phyloP scores from a whole-genome alignment of 2,113 vertebrate species.

The Tupaia chinensis region DNA sequence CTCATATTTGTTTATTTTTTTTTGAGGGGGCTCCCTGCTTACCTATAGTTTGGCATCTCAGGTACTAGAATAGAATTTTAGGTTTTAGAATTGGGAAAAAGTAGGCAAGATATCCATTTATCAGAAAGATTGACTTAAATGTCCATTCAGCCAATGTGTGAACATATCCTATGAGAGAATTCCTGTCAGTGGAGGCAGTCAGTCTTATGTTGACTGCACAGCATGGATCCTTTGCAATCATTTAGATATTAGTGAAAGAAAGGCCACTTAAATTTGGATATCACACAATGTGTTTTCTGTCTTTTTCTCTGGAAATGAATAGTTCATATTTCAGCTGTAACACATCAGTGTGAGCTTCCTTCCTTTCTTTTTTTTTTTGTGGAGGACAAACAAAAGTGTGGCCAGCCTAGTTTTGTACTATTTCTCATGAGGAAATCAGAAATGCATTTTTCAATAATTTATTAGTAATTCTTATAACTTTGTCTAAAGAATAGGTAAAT shows the following conservation, averaged over 20 bases:
- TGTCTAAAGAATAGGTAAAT: not conserved
- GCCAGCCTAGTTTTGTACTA: not conserved
- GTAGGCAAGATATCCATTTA: not conserved
- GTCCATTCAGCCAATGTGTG: rapidly evolving
- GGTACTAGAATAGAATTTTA: not conserved
- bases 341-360: not conserved
- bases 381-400: not conserved
- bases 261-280: not conserved
- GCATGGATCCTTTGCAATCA: not conserved
- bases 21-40: not conserved
- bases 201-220: not conserved
- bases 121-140: not conserved
- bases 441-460: not conserved
- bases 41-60: not conserved
- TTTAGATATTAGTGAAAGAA: not conserved
- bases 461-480: not conserved
- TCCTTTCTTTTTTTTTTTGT: not conserved
- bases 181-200: not conserved
- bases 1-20: not conserved
- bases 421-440: constrained; percentile 11
- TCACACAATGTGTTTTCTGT: not conserved
- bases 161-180: not conserved
- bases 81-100: not conserved
- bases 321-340: not conserved
- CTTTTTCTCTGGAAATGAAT: not conserved